phyloP scores from a whole-genome alignment of 2,113 vertebrate genomes.

The Erpornis zantholeuca region DNA sequence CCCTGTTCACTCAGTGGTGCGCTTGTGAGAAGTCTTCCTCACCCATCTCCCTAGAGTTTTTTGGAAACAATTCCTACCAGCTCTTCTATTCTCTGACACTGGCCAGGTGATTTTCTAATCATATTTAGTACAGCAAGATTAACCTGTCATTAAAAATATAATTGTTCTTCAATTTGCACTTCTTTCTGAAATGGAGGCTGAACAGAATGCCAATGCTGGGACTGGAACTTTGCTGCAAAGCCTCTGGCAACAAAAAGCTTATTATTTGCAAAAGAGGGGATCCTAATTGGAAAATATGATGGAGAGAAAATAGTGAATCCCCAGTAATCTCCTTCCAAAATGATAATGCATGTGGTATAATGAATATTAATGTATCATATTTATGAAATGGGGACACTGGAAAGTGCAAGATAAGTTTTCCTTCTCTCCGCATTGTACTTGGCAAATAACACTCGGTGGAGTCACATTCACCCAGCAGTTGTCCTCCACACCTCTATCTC shows the following conservation, averaged over 20 bases:
- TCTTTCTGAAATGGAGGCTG: slow-evolving; percentile 42
- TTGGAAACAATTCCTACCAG: background rate
- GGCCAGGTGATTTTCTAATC: slow-evolving; percentile 16
- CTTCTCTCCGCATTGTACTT: background rate
- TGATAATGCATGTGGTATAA: slow-evolving; percentile 63
- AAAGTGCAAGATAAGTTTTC: slow-evolving; percentile 63
- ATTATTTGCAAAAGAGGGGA: slow-evolving; percentile 71
- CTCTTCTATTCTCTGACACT: background rate
- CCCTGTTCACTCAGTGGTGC: background rate
- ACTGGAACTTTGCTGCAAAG: slow-evolving; percentile 57
- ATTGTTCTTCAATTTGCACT: slow-evolving; percentile 57
- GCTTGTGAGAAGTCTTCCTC: background rate
- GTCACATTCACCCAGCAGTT: background rate
- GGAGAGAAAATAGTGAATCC: slow-evolving; percentile 70
- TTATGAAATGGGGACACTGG: slow-evolving; percentile 65
- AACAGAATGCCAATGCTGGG: slow-evolving; percentile 26
- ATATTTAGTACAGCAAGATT: slow-evolving; percentile 34
- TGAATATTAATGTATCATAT: slow-evolving; percentile 72
- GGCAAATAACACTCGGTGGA: background rate
- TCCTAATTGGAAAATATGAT: slow-evolving; percentile 75
- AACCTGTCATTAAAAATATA: slow-evolving; percentile 68
- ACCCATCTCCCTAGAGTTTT: background rate
- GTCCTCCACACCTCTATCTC: background rate
- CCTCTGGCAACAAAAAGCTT: slow-evolving; percentile 67
- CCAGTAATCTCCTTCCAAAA: slow-evolving; percentile 69